Conservation (phyloP, 2,888 invertebrate species). For the Eudemis profundana region DNA sequence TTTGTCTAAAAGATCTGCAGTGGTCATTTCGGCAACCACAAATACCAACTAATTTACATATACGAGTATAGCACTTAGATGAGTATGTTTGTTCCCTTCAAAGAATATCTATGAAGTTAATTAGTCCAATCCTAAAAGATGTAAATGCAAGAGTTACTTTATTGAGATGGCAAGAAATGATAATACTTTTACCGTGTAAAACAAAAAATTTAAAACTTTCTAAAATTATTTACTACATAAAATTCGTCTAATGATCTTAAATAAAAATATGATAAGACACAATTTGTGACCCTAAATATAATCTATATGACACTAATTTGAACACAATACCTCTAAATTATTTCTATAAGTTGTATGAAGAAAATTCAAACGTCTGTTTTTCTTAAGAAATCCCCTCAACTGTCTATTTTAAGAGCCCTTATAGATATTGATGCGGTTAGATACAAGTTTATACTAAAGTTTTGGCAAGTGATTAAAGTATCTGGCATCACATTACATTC, state of each 20-base stretch:
- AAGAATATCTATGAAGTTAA: slow-evolving; percentile 27
- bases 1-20: background rate
- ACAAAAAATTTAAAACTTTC: slow-evolving; percentile 46
- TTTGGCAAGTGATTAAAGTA: background rate
- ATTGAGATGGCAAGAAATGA: slow-evolving; percentile 65
- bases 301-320: slow-evolving; percentile 82
- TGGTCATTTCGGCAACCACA: background rate
- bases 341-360: slow-evolving; percentile 48
- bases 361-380: slow-evolving; percentile 3
- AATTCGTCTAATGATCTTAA: slow-evolving; percentile 38
- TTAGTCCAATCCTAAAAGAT: slow-evolving; percentile 23
- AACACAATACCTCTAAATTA: slow-evolving; percentile 76
- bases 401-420: slow-evolving; percentile 1
- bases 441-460: background rate
- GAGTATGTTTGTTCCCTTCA: slow-evolving; percentile 42
- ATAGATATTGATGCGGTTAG: background rate
- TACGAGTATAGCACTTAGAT: slow-evolving; percentile 25
- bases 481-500: too few species aligned
- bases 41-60: slow-evolving; percentile 1
- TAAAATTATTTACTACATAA: slow-evolving; percentile 45
- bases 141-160: slow-evolving; percentile 31
- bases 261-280: slow-evolving; percentile 49
- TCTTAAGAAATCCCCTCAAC: background rate
- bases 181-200: slow-evolving; percentile 63
- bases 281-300: slow-evolving; percentile 72